Evolutionary conservation across 1,140 invertebrate genomes (phyloP).

Genomic region (Oryzaephilus surinamensis): DNA sequence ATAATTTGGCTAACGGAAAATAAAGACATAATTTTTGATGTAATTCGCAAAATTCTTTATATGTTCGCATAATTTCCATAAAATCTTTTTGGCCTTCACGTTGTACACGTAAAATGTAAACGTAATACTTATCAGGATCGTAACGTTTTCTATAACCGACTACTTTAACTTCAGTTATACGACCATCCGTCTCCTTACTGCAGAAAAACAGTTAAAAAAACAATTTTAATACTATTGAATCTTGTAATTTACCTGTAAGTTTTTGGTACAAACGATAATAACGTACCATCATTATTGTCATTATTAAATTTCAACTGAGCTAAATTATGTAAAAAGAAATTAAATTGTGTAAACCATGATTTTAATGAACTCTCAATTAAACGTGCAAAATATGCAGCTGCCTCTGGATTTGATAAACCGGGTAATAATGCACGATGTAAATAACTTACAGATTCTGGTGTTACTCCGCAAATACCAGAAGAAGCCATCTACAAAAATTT

Average conservation of each 20-base stretch:
- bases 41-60: constrained; percentile 93
- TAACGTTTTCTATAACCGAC: constrained; percentile 89
- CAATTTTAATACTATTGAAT: constrained; percentile 7
- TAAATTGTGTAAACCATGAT: constrained; percentile 86
- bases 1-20: constrained; percentile 80
- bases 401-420: constrained; percentile 80
- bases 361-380: constrained; percentile 86
- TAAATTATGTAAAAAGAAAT: constrained; percentile 96
- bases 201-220: constrained; percentile 18
- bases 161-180: constrained; percentile 75
- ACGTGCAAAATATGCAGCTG: constrained; percentile 82
- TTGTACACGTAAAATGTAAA: constrained; percentile 83
- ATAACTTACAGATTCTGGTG: constrained; percentile 81
- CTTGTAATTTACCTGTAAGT: constrained; percentile 74
- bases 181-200: constrained; percentile 83
- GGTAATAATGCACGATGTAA: constrained; percentile 84
- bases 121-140: constrained; percentile 96
- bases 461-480: constrained; percentile 89
- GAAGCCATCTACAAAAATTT: constrained; percentile 67
- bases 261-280: constrained; percentile 88
- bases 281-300: constrained; percentile 69
- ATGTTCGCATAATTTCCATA: constrained; percentile 81
- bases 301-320: constrained; percentile 86
- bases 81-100: constrained; percentile 76
- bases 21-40: constrained; percentile 87